Base-by-base conservation (phyloP, 1,140 invertebrate genomes). In the Ceratina australensis region DNA sequence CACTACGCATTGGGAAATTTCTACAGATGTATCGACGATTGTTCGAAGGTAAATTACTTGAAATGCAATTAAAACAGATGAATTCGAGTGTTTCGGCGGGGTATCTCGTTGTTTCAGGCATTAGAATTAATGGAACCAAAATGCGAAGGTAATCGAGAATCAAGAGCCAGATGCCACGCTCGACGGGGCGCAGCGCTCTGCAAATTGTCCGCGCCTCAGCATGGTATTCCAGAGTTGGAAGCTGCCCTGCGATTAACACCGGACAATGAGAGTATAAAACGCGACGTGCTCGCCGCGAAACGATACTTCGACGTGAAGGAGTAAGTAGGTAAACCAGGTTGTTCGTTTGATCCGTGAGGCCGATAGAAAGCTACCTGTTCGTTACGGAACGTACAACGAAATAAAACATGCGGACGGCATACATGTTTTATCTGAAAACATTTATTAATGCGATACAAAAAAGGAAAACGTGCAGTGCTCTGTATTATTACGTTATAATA, bases 1-100 rank as follows among this genome's bases (percentile, higher is more conserved):
- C 97, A 98, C 89, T 94, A 97, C 69, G 94, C 94, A 50, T 78
- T 96, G 16, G 94, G 94, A 71, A 97, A 97, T 92, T 95, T 95
- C 85, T 93, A 94, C 76, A 96, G 95, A 93, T 95, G 95, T 63
- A 89, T 94, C 26, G 93, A 95, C 85, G 95, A 95, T 86, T 92
- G 93, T 80, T 94, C 94, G 15, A 94, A 92, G 89, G 95, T 95
- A 91, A 63, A 22, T 54, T 1, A n/a, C 63, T 12, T 15, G 47
- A 61, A 22, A 59, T 59, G 10, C 15, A 56, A 60, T 13, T 59
- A 15, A 7, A 20, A 42, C 7, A 26, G 20, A 26, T 42, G 22
- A 57, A 8, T n/a, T 59, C 13, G 12, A 56, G 20, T 20, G 1
- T 59, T n/a, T n/a, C n/a, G n/a, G n/a, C n/a, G n/a, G 15, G 3